Conservation (phyloP, 2,797 vertebrate species). For the Leptatherina wallacei region DNA sequence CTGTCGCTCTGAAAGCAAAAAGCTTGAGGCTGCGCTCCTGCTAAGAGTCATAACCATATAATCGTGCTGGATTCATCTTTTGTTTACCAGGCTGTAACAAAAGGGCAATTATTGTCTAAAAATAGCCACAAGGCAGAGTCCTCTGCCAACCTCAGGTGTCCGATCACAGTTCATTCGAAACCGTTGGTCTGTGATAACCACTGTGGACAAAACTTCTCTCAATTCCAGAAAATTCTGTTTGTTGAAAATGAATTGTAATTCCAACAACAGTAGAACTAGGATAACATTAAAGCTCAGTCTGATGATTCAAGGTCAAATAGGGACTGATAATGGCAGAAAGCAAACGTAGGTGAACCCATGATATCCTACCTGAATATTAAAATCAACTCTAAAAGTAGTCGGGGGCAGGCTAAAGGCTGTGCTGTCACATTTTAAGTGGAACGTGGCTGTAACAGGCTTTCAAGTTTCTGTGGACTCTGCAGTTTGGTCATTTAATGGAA, state of each 20-base stretch:
- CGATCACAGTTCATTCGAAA: conserved; percentile 57
- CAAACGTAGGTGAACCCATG: conserved; percentile 13
- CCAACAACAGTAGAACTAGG: neutral
- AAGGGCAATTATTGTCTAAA: conserved; percentile 80
- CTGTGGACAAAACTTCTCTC: conserved; percentile 4
- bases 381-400: conserved; percentile 21
- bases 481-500: conserved; percentile 2
- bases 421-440: conserved; percentile 15
- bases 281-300: neutral
- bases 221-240: neutral
- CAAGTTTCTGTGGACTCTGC: conserved; percentile 9
- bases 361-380: conserved; percentile 51
- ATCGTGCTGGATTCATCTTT: conserved; percentile 73
- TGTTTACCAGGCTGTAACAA: conserved; percentile 78
- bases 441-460: conserved; percentile 13
- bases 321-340: conserved; percentile 14
- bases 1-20: conserved; percentile 46
- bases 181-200: conserved; percentile 15
- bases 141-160: conserved; percentile 74
- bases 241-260: neutral
- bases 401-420: conserved; percentile 26
- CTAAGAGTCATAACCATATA: conserved; percentile 70
- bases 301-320: neutral
- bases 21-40: conserved; percentile 59
- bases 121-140: conserved; percentile 72